These are phyloP conservation scores for Pterophyllum scalare DNA, from an alignment of 2,113 vertebrate genomes.

Conservation along the genomic window DNA sequence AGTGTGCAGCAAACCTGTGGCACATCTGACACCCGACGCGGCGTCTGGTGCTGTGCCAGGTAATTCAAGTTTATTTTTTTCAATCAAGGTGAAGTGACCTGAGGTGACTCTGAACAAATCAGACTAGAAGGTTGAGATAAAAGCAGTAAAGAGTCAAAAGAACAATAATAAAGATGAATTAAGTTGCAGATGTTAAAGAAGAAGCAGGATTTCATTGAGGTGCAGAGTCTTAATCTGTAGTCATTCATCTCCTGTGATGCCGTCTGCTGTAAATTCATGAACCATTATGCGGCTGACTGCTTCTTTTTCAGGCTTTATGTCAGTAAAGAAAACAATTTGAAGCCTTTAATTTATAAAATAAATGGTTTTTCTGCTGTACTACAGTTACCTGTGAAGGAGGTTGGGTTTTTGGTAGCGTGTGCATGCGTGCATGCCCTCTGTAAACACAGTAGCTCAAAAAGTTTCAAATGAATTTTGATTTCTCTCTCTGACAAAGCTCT, in stretches of 20 bases:
- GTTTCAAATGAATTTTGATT: neutral
- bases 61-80: neutral
- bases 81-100: neutral
- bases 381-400: neutral
- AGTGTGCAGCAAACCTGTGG: neutral
- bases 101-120: neutral
- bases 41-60: conserved; percentile 10
- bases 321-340: too few species aligned
- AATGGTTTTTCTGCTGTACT: neutral
- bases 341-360: neutral
- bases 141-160: neutral
- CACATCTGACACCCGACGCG: neutral
- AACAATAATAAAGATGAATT: neutral
- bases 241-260: too few species aligned
- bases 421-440: too few species aligned
- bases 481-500: neutral
- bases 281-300: too few species aligned
- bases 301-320: too few species aligned
- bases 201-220: neutral
- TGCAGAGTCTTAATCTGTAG: neutral
- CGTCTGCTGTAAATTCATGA: too few species aligned
- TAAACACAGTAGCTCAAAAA: too few species aligned
- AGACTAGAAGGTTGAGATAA: neutral
- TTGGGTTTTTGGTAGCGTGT: too few species aligned
- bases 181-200: neutral